Evolutionary conservation across 2,113 vertebrate genomes (phyloP).

Genomic region (Periophthalmodon schlosseri): DNA sequence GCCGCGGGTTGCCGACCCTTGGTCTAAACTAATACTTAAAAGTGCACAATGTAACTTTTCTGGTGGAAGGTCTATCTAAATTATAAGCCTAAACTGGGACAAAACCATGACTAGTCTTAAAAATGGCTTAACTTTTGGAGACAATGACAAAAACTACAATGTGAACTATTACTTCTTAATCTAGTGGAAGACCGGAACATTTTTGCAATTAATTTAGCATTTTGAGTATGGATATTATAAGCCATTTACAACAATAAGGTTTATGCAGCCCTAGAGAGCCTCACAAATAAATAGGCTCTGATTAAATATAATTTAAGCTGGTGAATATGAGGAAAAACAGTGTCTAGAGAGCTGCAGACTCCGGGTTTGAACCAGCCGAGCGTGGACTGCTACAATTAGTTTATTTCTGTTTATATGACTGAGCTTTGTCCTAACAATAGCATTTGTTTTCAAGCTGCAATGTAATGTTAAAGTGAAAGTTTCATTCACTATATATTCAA

Average conservation of each 20-base stretch:
- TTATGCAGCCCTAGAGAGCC: neutral
- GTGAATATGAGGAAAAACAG: neutral
- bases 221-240: neutral
- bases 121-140: neutral
- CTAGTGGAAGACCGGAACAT: neutral
- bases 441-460: neutral
- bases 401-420: neutral
- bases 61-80: neutral
- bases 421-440: neutral
- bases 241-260: neutral
- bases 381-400: neutral
- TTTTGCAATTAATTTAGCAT: neutral
- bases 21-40: too few species aligned
- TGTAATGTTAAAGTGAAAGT: too few species aligned
- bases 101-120: neutral
- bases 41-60: too few species aligned
- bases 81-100: neutral
- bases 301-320: neutral
- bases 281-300: neutral
- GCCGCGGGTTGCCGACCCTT: too few species aligned
- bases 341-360: neutral
- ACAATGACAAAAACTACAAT: neutral
- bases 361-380: neutral
- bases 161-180: neutral
- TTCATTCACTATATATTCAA: too few species aligned